phyloP scores from a whole-genome alignment of 2,888 invertebrate species.

The Eupithecia dodoneata region DNA sequence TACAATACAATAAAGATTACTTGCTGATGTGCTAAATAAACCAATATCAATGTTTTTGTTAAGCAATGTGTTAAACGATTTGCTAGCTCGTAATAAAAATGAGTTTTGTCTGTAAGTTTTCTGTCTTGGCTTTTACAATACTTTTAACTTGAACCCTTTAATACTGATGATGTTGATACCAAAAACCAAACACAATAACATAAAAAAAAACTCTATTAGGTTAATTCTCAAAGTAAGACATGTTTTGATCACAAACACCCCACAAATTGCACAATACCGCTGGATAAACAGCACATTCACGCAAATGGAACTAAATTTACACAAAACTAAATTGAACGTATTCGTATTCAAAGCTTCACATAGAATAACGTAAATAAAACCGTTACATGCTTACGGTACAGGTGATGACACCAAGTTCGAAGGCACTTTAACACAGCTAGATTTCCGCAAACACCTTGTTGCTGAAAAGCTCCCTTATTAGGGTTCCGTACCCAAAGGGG shows the following conservation, averaged over 20 bases:
- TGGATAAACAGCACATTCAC: conserved; percentile 25
- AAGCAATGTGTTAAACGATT: too few relatives aligned
- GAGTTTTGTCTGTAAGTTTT: too few relatives aligned
- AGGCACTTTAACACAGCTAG: background rate
- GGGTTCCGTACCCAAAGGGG: too few relatives aligned
- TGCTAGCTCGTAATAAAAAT: too few relatives aligned
- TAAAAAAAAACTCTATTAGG: background rate
- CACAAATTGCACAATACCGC: conserved; percentile 23
- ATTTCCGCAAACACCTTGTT: background rate
- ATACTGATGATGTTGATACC: background rate
- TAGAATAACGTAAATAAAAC: conserved; percentile 27
- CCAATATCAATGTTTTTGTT: too few relatives aligned
- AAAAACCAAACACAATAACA: background rate
- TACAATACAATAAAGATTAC: too few relatives aligned
- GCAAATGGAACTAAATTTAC: conserved; percentile 21
- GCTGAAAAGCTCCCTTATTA: background rate
- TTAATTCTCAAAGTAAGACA: background rate
- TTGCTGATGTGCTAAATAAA: too few relatives aligned
- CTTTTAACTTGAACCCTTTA: background rate
- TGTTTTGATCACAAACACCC: conserved; percentile 5
- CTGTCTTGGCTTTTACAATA: background rate
- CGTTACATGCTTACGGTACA: conserved; percentile 24
- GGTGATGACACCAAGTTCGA: conserved; percentile 2
- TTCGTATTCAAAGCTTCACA: conserved; percentile 27
- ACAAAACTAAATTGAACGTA: conserved; percentile 30